These are phyloP conservation scores for Rambutsinella grinnellia DNA, from an alignment of 2,888 invertebrate genomes.

Conservation along the genomic window DNA sequence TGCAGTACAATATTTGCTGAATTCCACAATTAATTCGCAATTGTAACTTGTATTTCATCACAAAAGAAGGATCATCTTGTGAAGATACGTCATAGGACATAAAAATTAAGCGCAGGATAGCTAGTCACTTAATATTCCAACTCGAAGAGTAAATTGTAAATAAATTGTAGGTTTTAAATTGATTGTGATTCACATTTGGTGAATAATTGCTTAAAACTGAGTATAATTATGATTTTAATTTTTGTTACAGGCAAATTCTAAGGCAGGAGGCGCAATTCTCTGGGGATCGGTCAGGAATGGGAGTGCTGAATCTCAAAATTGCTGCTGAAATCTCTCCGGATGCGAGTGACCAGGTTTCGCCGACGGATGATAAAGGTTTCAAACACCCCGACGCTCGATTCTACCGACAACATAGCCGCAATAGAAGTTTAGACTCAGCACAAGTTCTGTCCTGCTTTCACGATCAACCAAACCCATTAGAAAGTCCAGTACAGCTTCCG, in stretches of 20 bases:
- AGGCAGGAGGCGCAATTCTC: not conserved
- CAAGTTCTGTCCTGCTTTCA: constrained; percentile 65
- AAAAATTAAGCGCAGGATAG: not conserved
- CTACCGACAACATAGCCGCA: constrained; percentile 81
- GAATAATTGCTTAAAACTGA: too few relatives aligned
- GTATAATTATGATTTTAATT: too few relatives aligned
- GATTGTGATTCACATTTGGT: not conserved
- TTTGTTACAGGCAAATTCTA: constrained; percentile 38
- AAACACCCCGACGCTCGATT: constrained; percentile 15
- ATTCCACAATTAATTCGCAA: too few relatives aligned
- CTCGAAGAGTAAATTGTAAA: not conserved
- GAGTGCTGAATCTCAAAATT: constrained; percentile 44
- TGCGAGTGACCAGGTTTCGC: constrained; percentile 26
- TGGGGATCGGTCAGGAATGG: constrained; percentile 31
- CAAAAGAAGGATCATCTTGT: too few relatives aligned
- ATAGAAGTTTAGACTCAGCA: constrained; percentile 90
- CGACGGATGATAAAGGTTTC: constrained; percentile 9
- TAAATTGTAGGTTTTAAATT: not conserved
- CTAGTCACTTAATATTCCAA: not conserved
- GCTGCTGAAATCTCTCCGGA: constrained; percentile 39
- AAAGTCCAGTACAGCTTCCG: constrained; percentile 55
- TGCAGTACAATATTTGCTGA: too few relatives aligned
- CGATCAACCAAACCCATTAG: constrained; percentile 27
- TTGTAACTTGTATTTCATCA: too few relatives aligned
- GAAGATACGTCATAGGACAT: not conserved